Evolutionary conservation across 2,113 vertebrate genomes (phyloP).

Genomic region (Myrmophylax atrothorax): DNA sequence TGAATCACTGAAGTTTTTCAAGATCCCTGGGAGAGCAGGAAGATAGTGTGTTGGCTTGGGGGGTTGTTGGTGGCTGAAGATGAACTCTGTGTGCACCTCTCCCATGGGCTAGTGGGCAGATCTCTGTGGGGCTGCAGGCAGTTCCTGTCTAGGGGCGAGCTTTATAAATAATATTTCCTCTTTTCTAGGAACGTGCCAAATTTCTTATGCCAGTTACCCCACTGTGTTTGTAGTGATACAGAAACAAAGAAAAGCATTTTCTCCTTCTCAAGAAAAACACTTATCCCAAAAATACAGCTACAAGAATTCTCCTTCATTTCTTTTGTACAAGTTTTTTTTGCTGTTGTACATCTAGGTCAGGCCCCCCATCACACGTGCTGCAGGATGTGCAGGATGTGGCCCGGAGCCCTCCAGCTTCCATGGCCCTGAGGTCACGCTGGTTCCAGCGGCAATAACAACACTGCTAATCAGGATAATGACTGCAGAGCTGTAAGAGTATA

Average conservation of each 20-base stretch:
- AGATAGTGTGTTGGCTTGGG: not conserved
- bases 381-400: not conserved
- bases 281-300: not conserved
- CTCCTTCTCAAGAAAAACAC: not conserved
- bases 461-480: constrained; percentile 29
- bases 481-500: not conserved
- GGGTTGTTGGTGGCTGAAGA: not conserved
- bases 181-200: not conserved
- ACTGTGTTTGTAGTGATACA: not conserved
- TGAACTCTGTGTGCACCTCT: not conserved
- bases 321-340: not conserved
- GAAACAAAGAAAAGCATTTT: not conserved
- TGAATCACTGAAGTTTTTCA: not conserved
- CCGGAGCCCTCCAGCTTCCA: constrained; percentile 2
- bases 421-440: not conserved
- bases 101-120: not conserved
- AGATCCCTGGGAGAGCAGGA: not conserved
- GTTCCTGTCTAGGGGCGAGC: not conserved
- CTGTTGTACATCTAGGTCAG: not conserved
- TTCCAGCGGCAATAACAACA: not conserved
- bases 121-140: not conserved
- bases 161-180: not conserved
- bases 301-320: not conserved
- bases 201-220: not conserved
- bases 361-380: not conserved